These are phyloP conservation scores for Hirtodrosophila trivittata DNA, from an alignment of 2,888 invertebrate genomes.

Conservation along the genomic window DNA sequence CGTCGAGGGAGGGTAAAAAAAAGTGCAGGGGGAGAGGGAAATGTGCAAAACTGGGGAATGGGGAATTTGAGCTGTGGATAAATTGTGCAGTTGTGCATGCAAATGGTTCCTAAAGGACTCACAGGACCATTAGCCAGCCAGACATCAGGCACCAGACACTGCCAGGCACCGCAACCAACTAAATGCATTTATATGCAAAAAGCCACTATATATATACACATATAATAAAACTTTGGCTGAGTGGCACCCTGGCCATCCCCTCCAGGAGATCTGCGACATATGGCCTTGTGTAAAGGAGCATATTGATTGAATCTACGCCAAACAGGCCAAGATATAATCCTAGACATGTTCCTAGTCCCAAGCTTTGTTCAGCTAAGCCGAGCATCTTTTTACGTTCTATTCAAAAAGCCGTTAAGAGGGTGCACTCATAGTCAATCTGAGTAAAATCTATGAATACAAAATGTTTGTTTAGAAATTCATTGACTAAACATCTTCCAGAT, in stretches of 20 bases:
- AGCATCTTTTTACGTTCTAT: neutral
- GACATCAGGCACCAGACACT: slow-evolving; percentile 16
- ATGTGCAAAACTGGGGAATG: slow-evolving; percentile 44
- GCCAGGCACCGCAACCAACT: slow-evolving; percentile 21
- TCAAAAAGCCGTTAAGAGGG: no score
- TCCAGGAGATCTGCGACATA: slow-evolving; percentile 18
- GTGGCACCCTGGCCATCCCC: neutral
- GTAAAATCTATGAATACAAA: no score
- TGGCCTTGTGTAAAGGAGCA: slow-evolving; percentile 9
- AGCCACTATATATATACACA: no score
- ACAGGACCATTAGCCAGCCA: slow-evolving; percentile 17
- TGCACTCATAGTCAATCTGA: no score
- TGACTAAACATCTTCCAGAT: no score
- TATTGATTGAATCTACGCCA: neutral
- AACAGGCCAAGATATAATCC: neutral
- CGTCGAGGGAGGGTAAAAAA: slow-evolving; percentile 1
- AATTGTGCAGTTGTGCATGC: slow-evolving; percentile 74
- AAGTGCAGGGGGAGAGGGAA: neutral
- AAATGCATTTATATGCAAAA: slow-evolving; percentile 72
- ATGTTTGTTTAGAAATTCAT: no score
- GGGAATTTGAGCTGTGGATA: slow-evolving; percentile 48
- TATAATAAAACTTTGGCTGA: slow-evolving; percentile 49
- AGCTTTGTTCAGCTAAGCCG: neutral
- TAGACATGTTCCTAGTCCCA: neutral
- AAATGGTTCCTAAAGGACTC: slow-evolving; percentile 68